Evolutionary conservation across 2,888 invertebrate genomes (phyloP), one percentile per base, ranked within the genome.

Genomic region (Tiphia femorata): DNA sequence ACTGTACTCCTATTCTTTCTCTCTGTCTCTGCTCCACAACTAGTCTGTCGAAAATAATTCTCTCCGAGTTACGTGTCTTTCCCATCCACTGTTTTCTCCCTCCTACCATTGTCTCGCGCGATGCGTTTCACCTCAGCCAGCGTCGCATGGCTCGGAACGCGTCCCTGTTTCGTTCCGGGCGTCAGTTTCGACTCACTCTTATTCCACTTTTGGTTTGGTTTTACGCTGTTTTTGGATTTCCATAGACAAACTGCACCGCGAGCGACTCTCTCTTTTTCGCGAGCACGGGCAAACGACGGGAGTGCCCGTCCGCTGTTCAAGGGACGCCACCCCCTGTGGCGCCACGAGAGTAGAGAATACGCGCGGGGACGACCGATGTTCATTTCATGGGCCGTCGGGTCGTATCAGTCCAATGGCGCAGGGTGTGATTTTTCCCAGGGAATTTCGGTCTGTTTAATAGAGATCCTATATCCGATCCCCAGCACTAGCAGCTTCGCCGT

Each of bases 361-460:
- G n/a, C 55, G 40, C 53, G 69, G 63, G 73, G 73, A n/a, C n/a
- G n/a, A 72, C 70, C 72, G 73, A 71, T 75, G 79, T 80, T 80
- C 80, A 82, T 82, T 82, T 82, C 82, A 82, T 80, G 82, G 79
- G 72, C 79, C 79, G 81, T 78, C 82, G 74, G 72, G 53, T 81
- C 77, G 74, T 68, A 78, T 80, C 79, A 78, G 75, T 78, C 72
- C 74, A 73, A 73, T 73, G 73, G 74, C 73, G 69, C 70, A 70
- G 70, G 64, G 72, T 73, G 77, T 75, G 78, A 76, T 75, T 79
- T 78, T 78, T 76, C 70, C 71, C 70, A 65, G 67, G 58, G 70
- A 76, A 77, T 78, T 77, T 77, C 74, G 73, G 72, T 79, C 75
- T 76, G 73, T 72, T 78, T 79, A 78, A 80, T 77, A 76, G 78